Percentiles rank a stretch among this genome's conserved stretches.
These are phyloP conservation scores for Chaunax sp. DNA, from an alignment of 2,797 vertebrate genomes.

Conservation along the genomic window DNA sequence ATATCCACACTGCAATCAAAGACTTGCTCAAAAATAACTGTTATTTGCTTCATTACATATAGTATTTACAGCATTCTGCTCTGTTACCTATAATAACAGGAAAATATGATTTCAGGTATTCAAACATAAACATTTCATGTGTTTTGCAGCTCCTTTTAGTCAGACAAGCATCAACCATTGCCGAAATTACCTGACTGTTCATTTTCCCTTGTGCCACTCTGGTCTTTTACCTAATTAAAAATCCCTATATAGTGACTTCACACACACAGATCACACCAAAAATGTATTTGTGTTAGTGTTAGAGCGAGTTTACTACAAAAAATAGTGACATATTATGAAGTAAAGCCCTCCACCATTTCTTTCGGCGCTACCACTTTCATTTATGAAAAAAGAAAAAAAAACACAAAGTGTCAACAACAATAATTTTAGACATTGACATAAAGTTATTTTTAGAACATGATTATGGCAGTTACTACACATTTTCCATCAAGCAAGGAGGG, in stretches of 20 bases:
- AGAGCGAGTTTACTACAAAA: slow-evolving; percentile 51
- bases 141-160: slow-evolving; percentile 19
- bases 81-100: background rate
- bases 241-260: slow-evolving; percentile 42
- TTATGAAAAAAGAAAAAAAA: slow-evolving; percentile 72
- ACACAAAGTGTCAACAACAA: slow-evolving; percentile 68
- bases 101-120: slow-evolving; percentile 21
- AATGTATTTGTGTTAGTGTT: slow-evolving; percentile 48
- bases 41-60: too few relatives aligned
- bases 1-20: too few relatives aligned
- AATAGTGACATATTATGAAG: slow-evolving; percentile 53
- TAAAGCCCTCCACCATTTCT: slow-evolving; percentile 66
- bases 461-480: slow-evolving; percentile 54
- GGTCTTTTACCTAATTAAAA: slow-evolving; percentile 42
- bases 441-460: slow-evolving; percentile 73
- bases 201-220: slow-evolving; percentile 26
- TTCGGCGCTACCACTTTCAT: slow-evolving; percentile 70
- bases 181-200: slow-evolving; percentile 12
- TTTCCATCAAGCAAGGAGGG: slow-evolving; percentile 67
- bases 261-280: slow-evolving; percentile 43
- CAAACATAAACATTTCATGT: slow-evolving; percentile 19
- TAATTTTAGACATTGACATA: slow-evolving; percentile 64
- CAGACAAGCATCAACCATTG: slow-evolving; percentile 6
- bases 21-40: too few relatives aligned
- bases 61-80: background rate